Conservation (phyloP, 92 coral and sea anemone genomes). For the Scolanthus callimorphus region DNA sequence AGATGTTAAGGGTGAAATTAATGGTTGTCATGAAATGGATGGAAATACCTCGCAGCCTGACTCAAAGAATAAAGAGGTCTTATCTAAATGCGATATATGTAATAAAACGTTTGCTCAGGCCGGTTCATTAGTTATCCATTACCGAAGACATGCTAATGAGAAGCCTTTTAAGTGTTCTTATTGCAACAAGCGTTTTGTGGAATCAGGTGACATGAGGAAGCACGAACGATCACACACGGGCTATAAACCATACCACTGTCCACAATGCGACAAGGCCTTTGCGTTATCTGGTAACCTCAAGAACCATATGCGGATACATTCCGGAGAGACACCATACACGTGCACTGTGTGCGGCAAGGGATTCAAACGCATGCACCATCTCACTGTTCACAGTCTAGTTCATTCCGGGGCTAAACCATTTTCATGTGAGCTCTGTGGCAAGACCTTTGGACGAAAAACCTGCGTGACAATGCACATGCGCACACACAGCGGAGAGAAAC, state of each 20-base stretch:
- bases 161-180: slow-evolving; percentile 20
- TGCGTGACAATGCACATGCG: slow-evolving; percentile 13
- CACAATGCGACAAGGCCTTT: slow-evolving; percentile 15
- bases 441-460: slow-evolving; percentile 9
- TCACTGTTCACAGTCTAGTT: slow-evolving; percentile 6
- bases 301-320: slow-evolving; percentile 16
- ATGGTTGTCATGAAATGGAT: too few relatives aligned
- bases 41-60: neutral
- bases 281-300: slow-evolving; percentile 18
- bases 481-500: slow-evolving; percentile 24
- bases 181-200: slow-evolving; percentile 16
- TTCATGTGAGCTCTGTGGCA: slow-evolving; percentile 9
- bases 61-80: neutral
- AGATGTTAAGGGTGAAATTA: neutral
- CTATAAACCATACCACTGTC: slow-evolving; percentile 16
- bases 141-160: slow-evolving; percentile 9
- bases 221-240: slow-evolving; percentile 23
- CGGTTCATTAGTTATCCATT: slow-evolving; percentile 11
- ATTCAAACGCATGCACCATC: slow-evolving; percentile 13
- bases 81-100: slow-evolving; percentile 3
- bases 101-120: slow-evolving; percentile 12
- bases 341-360: slow-evolving; percentile 13
- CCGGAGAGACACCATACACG: slow-evolving; percentile 18
- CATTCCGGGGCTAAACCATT: slow-evolving; percentile 25
- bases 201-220: slow-evolving; percentile 19